phyloP scores from a whole-genome alignment of 1,140 invertebrate genomes.

The Drosophila sturtevanti region DNA sequence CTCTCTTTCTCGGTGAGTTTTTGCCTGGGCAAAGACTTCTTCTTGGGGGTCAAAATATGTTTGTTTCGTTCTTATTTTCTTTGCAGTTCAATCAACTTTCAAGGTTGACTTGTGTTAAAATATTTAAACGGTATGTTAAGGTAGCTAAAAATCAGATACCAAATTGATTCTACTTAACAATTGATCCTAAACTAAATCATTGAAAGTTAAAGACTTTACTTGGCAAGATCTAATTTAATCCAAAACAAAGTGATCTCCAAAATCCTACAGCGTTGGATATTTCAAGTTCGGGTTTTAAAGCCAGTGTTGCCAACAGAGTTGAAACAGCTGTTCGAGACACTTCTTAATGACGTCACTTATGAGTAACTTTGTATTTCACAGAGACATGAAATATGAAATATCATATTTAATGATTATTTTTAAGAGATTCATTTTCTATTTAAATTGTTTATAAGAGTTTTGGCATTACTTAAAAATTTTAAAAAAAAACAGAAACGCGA shows the following conservation, averaged over 20 bases:
- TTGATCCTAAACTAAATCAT: no score
- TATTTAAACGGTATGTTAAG: neutral
- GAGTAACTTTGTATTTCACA: neutral
- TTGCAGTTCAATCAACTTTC: slow-evolving; percentile 75
- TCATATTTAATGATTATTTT: slow-evolving; percentile 24
- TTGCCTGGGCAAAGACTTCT: slow-evolving; percentile 14
- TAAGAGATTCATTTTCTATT: neutral
- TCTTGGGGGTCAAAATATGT: slow-evolving; percentile 70
- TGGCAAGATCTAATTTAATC: no score
- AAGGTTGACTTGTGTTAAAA: slow-evolving; percentile 50
- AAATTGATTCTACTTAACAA: neutral
- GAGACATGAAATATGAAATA: neutral
- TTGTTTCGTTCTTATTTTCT: slow-evolving; percentile 21
- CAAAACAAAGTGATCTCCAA: no score
- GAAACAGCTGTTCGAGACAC: neutral
- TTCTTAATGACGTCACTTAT: slow-evolving; percentile 38
- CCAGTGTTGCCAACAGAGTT: no score
- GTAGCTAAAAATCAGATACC: neutral
- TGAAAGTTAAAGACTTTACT: neutral
- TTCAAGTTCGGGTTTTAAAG: no score
- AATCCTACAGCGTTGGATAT: no score
- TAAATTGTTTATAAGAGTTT: neutral
- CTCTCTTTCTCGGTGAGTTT: neutral
- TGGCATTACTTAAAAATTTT: slow-evolving; percentile 45
- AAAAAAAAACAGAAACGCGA: slow-evolving; percentile 30